Conservation (phyloP, 2,797 vertebrate species). For the Gallinago nigripennis region DNA sequence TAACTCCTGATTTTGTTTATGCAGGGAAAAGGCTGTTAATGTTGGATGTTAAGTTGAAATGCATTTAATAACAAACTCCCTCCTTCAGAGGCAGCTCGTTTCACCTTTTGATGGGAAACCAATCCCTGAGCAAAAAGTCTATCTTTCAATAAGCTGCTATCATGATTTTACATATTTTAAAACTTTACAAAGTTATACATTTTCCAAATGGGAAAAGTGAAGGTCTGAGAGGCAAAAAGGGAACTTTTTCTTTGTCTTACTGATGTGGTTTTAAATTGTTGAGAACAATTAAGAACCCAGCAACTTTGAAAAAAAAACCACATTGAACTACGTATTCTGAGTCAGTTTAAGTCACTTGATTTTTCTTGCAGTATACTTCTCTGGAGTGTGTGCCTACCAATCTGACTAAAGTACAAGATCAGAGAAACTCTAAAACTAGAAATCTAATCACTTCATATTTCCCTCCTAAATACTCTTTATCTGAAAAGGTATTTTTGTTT, state of each 20-base stretch:
- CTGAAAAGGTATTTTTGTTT: background rate
- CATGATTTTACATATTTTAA: background rate
- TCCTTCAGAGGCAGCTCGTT: conserved; percentile 17
- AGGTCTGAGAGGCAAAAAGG: background rate
- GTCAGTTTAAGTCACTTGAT: background rate
- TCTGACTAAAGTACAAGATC: background rate
- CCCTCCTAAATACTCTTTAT: background rate
- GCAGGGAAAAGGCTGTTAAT: conserved; percentile 22
- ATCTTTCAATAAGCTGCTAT: background rate
- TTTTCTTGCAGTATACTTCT: background rate
- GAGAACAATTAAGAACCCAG: background rate
- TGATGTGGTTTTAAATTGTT: background rate
- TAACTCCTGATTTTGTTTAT: conserved; percentile 13
- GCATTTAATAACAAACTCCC: background rate
- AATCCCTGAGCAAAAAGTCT: background rate
- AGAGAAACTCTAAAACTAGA: background rate
- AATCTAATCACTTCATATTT: background rate
- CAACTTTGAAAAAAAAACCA: background rate
- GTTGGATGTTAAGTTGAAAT: conserved; percentile 24
- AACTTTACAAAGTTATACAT: background rate
- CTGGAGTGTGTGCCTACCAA: background rate
- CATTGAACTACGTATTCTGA: background rate
- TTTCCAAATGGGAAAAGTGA: background rate
- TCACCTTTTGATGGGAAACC: background rate
- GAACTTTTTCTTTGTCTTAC: background rate